Percentiles rank a stretch among this genome's conserved stretches.
Evolutionary conservation across 1,140 invertebrate genomes (phyloP).

Genomic region (Ceratitis capitata): DNA sequence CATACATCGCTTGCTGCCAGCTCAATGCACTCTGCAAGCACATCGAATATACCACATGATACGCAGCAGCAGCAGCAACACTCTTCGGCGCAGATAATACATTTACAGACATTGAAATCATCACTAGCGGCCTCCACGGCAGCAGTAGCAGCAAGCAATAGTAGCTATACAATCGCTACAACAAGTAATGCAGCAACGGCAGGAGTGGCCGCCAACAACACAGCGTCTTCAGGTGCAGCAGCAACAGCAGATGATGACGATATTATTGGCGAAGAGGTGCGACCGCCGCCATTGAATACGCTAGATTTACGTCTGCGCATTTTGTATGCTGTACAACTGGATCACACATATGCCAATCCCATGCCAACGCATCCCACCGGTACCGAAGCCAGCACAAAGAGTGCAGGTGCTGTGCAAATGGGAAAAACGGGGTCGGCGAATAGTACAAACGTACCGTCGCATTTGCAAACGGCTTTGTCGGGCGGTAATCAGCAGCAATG

Average conservation of each 20-base stretch:
- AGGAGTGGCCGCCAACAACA: constrained; percentile 47
- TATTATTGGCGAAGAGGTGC: constrained; percentile 64
- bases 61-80: constrained; percentile 44
- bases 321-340: constrained; percentile 76
- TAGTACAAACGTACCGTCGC: neutral
- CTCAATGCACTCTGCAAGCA: neutral
- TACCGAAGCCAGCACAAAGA: neutral
- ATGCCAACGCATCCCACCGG: constrained; percentile 5
- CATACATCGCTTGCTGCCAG: neutral
- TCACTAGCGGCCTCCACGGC: neutral
- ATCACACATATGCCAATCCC: constrained; percentile 77
- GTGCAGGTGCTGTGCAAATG: neutral
- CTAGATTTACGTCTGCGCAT: constrained; percentile 65
- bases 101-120: constrained; percentile 48
- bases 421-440: neutral
- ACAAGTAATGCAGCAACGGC: neutral
- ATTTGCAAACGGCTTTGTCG: neutral
- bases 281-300: constrained; percentile 62
- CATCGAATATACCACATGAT: constrained; percentile 41
- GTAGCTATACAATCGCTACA: constrained; percentile 42
- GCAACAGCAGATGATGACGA: constrained; percentile 57
- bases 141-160: neutral
- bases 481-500: constrained; percentile 49
- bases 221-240: constrained; percentile 39
- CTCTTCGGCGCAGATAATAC: constrained; percentile 36